phyloP scores from a whole-genome alignment of 2,797 vertebrate genomes.

The Propithecus deckenii region DNA sequence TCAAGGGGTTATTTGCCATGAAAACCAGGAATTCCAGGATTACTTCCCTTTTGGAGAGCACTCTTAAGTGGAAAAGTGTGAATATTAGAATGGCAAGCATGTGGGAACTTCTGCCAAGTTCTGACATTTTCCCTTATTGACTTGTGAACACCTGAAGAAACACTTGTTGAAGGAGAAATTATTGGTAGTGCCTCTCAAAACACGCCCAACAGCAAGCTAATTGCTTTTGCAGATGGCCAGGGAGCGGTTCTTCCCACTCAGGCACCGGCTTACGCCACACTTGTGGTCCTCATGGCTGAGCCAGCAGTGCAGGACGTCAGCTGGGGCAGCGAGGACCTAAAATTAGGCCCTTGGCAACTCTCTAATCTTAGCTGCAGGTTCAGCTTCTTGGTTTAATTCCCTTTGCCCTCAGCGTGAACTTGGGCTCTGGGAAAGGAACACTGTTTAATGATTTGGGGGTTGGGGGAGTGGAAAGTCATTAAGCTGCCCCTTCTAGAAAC shows the following conservation, averaged over 20 bases:
- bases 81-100: conserved; percentile 14
- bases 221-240: conserved; percentile 74
- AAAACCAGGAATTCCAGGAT: conserved; percentile 61
- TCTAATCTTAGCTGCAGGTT: conserved; percentile 81
- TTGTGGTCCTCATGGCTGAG: conserved; percentile 9
- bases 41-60: conserved; percentile 47
- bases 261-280: not conserved
- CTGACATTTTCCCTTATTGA: conserved; percentile 54
- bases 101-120: conserved; percentile 55
- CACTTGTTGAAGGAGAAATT: conserved; percentile 74
- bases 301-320: conserved; percentile 50
- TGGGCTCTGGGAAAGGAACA: conserved; percentile 64
- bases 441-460: conserved; percentile 48
- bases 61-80: conserved; percentile 41
- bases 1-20: conserved; percentile 59
- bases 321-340: conserved; percentile 71
- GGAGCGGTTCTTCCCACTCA: not conserved
- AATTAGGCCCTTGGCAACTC: conserved; percentile 71
- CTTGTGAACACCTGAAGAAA: conserved; percentile 79
- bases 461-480: conserved; percentile 57
- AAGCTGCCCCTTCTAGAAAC: conserved; percentile 58
- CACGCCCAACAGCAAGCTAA: conserved; percentile 64
- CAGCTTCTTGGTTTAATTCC: conserved; percentile 75
- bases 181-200: conserved; percentile 72
- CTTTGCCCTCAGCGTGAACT: conserved; percentile 73